Evolutionary conservation across 1,140 invertebrate species (phyloP), one percentile per base, ranked within the genome.

Genomic region (Ips typographus): DNA sequence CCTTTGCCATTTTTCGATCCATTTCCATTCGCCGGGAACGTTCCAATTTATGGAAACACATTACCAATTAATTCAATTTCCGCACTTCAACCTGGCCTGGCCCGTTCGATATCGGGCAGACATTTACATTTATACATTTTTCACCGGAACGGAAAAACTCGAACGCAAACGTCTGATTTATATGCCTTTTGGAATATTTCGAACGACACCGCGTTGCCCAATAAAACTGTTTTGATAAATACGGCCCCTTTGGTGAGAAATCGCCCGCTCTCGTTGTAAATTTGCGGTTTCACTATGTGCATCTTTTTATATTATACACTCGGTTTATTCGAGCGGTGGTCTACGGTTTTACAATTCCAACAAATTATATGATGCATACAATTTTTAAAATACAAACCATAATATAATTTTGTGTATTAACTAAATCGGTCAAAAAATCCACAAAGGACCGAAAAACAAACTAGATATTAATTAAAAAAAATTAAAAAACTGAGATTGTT

Each of bases 1-100:
- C 43, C 57, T 68, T 68, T 61, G 43, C 62, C 38, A 66, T 52
- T 70, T 71, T 70, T 70, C 53, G 38, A 49, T 22, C 63, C 62
- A 59, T 65, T 71, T 67, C 65, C 49, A 47, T 51, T 57, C 53
- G 22, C 36, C 64, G 0, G 22, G 22, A 22, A 58, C 61, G 42
- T 60, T 65, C 43, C 69, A 65, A 67, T 71, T 71, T 67, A 71
- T 67, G 70, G 65, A 64, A 71, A 71, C 64, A 67, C 65, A 71
- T 71, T 63, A 67, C 70, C 70, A 71, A 71, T 71, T 71, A 71
- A 71, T 67, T 71, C 70, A 71, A 71, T 71, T 67, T 71, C 51
- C 70, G 59, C 59, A 68, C 64, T 63, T 63, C 40, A 65, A 71
- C 62, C 69, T 71, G 62, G 55, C 69, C 43, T 51, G 60, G 49